Percentiles rank a stretch among this genome's conserved stretches.
These are phyloP conservation scores for Steinernema hermaphroditum DNA, from an alignment of 2,888 invertebrate genomes.

Conservation along the genomic window DNA sequence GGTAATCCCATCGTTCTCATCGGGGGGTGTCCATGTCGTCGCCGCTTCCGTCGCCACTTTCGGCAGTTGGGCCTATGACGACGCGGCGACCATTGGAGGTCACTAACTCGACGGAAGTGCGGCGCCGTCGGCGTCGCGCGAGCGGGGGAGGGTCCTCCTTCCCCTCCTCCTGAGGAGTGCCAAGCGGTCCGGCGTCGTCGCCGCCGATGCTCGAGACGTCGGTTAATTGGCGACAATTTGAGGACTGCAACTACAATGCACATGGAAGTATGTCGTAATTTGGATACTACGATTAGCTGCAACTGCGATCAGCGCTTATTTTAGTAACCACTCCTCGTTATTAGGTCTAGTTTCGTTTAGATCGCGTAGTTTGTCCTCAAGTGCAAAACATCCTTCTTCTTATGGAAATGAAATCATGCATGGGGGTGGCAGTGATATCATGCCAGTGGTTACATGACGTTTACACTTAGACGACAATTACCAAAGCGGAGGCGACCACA, in stretches of 20 bases:
- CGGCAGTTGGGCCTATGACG: background rate
- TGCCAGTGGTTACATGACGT: no score
- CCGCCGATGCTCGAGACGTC: background rate
- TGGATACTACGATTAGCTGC: background rate
- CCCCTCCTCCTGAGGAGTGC: background rate
- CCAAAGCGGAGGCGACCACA: no score
- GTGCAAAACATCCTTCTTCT: no score
- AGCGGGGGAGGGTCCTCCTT: no score
- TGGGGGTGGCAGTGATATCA: no score
- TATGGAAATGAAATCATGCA: no score
- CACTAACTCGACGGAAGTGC: slow-evolving; percentile 8
- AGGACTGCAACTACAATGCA: slow-evolving; percentile 2
- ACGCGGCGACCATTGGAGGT: slow-evolving; percentile 6
- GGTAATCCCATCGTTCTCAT: background rate
- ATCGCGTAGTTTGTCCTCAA: no score
- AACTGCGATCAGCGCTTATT: background rate
- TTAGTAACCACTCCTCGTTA: no score
- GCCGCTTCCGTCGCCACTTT: background rate
- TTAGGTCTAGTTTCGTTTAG: no score
- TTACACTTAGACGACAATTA: no score
- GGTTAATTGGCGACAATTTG: slow-evolving; percentile 17
- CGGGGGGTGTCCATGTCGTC: background rate
- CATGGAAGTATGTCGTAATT: background rate
- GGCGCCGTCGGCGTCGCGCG: background rate
- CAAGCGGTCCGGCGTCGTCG: background rate